Evolutionary conservation across 2,113 vertebrate genomes (phyloP), one percentile per base, ranked within the genome.

Genomic region (Hippolais icterina): DNA sequence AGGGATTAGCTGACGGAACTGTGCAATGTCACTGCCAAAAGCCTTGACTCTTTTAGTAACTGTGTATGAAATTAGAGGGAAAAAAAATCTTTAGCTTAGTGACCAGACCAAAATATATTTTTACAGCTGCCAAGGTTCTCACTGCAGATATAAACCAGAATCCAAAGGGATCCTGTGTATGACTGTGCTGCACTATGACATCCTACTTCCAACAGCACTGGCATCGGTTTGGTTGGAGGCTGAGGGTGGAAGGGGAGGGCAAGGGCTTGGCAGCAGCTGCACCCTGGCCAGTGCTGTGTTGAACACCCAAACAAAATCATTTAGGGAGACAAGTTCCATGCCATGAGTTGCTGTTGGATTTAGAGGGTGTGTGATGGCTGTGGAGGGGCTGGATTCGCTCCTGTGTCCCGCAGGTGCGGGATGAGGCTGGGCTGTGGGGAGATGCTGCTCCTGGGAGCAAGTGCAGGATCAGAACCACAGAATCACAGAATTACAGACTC

Each of bases 141-240:
- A 50, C 5, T 96, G 75, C 84, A 91, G 97, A 93, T 89, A 96
- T 75, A 97, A 97, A 83, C 63, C 94, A 97, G 96, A 96, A 95
- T 96, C 86, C 76, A 54, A 91, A 92, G 80, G n/a, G 94, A 87
- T 71, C 37, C 37, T 68, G 53, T 86, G 57, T 42, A 28, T 91
- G 46, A 35, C 41, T 82, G 69, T 61, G 66, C 66, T 94, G 77
- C 61, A 70, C 83, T 83, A 61, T 74, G 93, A 86, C 49, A 91
- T 57, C 75, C 92, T 64, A 25, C 76, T 89, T 83, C 65, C 22
- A 92, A 68, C 29, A 91, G 82, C 28, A 31, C 91, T 94, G 92
- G 76, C 87, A 57, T 78, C 59, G 75, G 39, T 54, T 87, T 83
- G 81, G 65, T 66, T 3, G 2, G 79, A 78, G 91, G 76, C 59